These are phyloP conservation scores for Reinhardtius hippoglossoides DNA, from an alignment of 2,113 vertebrate species.

Conservation along the genomic window DNA sequence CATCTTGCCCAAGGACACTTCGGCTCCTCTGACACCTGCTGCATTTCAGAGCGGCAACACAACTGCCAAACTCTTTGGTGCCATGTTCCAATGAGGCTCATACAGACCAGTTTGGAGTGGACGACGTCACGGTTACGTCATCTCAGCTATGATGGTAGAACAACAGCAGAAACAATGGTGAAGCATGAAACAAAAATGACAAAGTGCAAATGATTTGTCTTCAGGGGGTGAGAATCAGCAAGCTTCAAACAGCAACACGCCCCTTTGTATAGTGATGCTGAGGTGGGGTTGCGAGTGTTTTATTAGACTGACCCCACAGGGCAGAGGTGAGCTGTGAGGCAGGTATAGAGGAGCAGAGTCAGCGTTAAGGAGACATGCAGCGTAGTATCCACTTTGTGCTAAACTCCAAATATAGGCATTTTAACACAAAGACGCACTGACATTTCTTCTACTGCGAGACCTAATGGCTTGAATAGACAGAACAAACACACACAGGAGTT, in stretches of 20 bases:
- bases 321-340: conserved; percentile 52
- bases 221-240: too few species aligned
- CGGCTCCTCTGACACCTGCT: conserved; percentile 48
- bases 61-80: conserved; percentile 39
- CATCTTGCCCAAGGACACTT: too few species aligned
- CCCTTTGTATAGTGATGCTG: conserved; percentile 4
- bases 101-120: not conserved
- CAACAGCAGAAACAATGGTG: not conserved
- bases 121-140: not conserved
- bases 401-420: conserved; percentile 30
- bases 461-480: conserved; percentile 33
- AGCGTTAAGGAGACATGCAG: conserved; percentile 41
- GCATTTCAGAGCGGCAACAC: conserved; percentile 23
- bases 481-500: conserved; percentile 29
- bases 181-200: not conserved
- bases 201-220: too few species aligned
- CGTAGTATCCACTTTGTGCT: conserved; percentile 19
- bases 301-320: conserved; percentile 46
- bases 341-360: conserved; percentile 45
- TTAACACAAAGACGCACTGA: conserved; percentile 43
- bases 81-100: conserved; percentile 55
- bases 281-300: conserved; percentile 16
- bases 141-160: conserved; percentile 19
- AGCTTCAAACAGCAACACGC: not conserved
- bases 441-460: conserved; percentile 25